Evolutionary conservation across 1,140 invertebrate species (phyloP).

Genomic region (Aphaenogaster floridana): DNA sequence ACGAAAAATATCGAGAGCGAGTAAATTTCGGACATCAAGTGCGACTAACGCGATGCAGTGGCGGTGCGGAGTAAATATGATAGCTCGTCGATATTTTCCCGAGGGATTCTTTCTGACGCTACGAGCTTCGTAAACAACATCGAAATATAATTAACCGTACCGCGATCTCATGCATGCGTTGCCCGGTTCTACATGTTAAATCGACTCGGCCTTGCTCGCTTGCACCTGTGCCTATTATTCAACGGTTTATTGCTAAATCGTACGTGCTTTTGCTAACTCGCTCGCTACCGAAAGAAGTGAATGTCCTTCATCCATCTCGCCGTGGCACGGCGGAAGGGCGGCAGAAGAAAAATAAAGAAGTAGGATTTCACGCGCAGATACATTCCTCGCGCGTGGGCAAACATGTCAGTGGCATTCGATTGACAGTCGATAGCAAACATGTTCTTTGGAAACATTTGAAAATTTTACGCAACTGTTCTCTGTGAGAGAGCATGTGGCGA

Average conservation of each 20-base stretch:
- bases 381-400: constrained; percentile 43
- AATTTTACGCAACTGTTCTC: constrained; percentile 3
- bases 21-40: not conserved
- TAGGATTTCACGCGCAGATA: constrained; percentile 35
- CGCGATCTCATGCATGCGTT: not conserved
- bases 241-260: constrained; percentile 39
- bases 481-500: not conserved
- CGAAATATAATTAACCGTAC: constrained; percentile 28
- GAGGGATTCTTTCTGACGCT: not conserved
- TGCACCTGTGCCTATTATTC: constrained; percentile 44
- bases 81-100: not conserved
- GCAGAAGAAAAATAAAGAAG: constrained; percentile 26
- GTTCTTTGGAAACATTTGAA: constrained; percentile 17
- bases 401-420: constrained; percentile 29
- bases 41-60: not conserved
- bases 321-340: not conserved
- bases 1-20: constrained; percentile 22
- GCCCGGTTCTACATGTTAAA: not conserved
- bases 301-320: constrained; percentile 45
- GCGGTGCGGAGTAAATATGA: constrained; percentile 30
- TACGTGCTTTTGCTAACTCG: constrained; percentile 18
- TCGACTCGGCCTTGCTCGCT: not conserved
- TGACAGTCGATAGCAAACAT: not conserved
- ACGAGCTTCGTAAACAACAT: constrained; percentile 3
- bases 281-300: constrained; percentile 21